Conservation (phyloP, 2,797 vertebrate genomes). For the Alosa sapidissima region DNA sequence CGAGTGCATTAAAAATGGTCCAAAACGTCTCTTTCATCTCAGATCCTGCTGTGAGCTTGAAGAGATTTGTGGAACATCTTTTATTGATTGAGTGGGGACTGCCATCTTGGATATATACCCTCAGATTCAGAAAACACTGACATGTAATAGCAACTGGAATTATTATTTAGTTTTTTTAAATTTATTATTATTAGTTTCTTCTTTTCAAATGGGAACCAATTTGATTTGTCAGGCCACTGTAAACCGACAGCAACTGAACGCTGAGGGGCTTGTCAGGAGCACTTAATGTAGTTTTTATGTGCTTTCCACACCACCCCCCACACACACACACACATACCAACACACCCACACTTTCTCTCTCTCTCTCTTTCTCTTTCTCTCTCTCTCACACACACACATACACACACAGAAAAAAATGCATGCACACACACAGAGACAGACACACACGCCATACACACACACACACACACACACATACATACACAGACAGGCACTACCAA, state of each 20-base stretch:
- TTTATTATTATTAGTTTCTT: too few relatives aligned
- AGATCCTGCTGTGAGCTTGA: not conserved
- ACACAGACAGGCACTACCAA: not conserved
- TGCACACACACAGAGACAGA: not conserved
- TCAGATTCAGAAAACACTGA: not conserved
- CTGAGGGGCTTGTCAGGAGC: too few relatives aligned
- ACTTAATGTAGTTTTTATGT: not conserved
- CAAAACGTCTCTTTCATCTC: not conserved
- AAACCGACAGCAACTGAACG: too few relatives aligned
- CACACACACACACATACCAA: not conserved
- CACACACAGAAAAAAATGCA: too few relatives aligned
- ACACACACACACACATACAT: not conserved
- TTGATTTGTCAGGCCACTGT: not conserved
- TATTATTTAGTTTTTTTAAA: not conserved
- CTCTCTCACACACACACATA: too few relatives aligned
- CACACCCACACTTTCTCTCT: not conserved
- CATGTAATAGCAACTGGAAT: not conserved
- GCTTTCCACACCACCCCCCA: not conserved
- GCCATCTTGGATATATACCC: not conserved
- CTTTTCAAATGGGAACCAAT: not conserved
- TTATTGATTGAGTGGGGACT: not conserved
- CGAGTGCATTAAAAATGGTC: not conserved
- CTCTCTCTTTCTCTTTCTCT: too few relatives aligned
- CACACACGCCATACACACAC: not conserved
- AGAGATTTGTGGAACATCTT: not conserved